These are phyloP conservation scores for Drosophila parthenogenetica DNA, from an alignment of 2,888 invertebrate genomes.

Conservation along the genomic window DNA sequence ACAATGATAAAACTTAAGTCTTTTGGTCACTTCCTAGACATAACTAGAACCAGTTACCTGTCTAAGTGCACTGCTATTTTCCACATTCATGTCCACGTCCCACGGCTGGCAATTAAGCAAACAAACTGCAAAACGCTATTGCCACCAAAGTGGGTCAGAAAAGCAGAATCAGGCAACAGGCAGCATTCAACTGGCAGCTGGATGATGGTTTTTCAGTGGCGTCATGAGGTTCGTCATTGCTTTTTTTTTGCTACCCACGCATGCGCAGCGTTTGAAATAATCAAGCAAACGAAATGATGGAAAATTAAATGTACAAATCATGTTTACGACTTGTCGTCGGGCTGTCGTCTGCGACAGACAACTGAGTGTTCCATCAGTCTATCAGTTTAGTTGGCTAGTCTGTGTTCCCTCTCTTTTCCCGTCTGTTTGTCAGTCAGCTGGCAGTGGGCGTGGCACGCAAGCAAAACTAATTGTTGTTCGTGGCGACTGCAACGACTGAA, in stretches of 20 bases:
- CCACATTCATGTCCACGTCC: constrained; percentile 37
- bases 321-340: constrained; percentile 75
- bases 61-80: constrained; percentile 19
- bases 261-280: constrained; percentile 45
- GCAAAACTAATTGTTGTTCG: constrained; percentile 69
- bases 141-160: constrained; percentile 55
- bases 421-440: constrained; percentile 31
- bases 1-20: constrained; percentile 56
- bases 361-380: constrained; percentile 44
- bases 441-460: constrained; percentile 68
- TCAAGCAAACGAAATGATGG: constrained; percentile 64
- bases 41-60: constrained; percentile 46
- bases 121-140: constrained; percentile 46
- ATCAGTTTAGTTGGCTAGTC: constrained; percentile 35
- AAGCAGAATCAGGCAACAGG: constrained; percentile 1
- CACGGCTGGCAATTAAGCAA: constrained; percentile 72
- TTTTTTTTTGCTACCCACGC: constrained; percentile 61
- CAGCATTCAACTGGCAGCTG: constrained; percentile 10
- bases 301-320: constrained; percentile 80
- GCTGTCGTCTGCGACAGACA: constrained; percentile 16
- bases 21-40: constrained; percentile 35
- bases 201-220: constrained; percentile 31
- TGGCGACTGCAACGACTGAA: constrained; percentile 33
- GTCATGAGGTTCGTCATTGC: constrained; percentile 43
- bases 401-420: constrained; percentile 14